Evolutionary conservation across 2,797 vertebrate genomes (phyloP), one percentile per base, ranked within the genome.

Genomic region (Allobates femoralis): DNA sequence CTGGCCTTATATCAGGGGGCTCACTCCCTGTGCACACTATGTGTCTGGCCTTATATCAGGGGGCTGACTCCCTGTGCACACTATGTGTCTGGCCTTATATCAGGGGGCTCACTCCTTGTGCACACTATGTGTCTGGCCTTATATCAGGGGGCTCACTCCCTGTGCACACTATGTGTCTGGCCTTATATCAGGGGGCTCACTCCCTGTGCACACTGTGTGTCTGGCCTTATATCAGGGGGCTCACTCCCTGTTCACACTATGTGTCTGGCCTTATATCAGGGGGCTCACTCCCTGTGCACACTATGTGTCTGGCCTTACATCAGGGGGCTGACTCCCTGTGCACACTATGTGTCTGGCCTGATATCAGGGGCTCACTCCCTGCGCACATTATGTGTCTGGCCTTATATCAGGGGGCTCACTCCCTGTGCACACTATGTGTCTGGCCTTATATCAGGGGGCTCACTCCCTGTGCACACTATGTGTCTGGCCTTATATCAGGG

Each of bases 1-100:
- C n/a, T n/a, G n/a, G 89, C 90, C 85, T 85, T 80, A 78, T 73
- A 77, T 41, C 83, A 87, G 84, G 50, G n/a, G 34, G 71, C 50
- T 64, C 73, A 60, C 58, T 28, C 75, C 60, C 12, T n/a, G 71
- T 62, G 81, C 67, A 51, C 77, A 76, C 37, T n/a, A n/a, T n/a
- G n/a, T n/a, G n/a, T n/a, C n/a, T n/a, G n/a, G 89, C 90, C 85
- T 85, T 80, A 78, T 73, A 77, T 41, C 83, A 87, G 84, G 50
- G n/a, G 34, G 71, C 50, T 64, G 66, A 60, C 58, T 28, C 75
- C 60, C 12, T n/a, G 71, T 62, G 81, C 67, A 51, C 77, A 76
- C 37, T n/a, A n/a, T n/a, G n/a, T n/a, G n/a, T n/a, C n/a, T n/a
- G n/a, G 89, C 90, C 85, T 85, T 80, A 78, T 73, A 77, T 41